phyloP scores from a whole-genome alignment of 2,888 invertebrate genomes.

The Limnephilus rhombicus region DNA sequence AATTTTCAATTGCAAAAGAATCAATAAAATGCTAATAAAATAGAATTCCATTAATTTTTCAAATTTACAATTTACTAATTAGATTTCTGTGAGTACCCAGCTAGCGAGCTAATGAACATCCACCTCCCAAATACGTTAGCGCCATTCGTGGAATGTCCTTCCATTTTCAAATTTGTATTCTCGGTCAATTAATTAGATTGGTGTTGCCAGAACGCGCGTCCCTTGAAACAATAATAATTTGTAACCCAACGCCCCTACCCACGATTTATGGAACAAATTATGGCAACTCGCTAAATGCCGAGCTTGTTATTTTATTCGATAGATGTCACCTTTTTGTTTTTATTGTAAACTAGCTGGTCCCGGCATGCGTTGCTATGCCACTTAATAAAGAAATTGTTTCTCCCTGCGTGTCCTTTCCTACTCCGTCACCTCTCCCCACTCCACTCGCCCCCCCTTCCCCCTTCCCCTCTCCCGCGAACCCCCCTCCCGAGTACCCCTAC shows the following conservation, averaged over 20 bases:
- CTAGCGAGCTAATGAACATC: not conserved
- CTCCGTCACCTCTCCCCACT: too few species aligned
- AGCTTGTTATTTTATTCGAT: not conserved
- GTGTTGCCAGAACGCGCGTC: not conserved
- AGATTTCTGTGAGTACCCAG: not conserved
- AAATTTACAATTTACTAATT: not conserved
- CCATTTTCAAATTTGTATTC: not conserved
- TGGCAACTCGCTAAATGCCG: not conserved
- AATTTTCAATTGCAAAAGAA: not conserved
- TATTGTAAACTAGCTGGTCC: not conserved
- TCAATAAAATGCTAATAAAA: not conserved
- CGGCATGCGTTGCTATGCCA: too few species aligned
- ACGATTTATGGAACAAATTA: not conserved
- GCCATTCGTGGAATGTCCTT: not conserved
- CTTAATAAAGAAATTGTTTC: too few species aligned
- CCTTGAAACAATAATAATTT: not conserved
- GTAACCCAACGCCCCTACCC: not conserved
- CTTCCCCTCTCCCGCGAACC: too few species aligned
- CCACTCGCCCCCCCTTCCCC: too few species aligned
- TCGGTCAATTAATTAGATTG: not conserved
- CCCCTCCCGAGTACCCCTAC: too few species aligned
- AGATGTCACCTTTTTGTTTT: not conserved
- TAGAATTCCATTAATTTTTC: not conserved
- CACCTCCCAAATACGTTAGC: not conserved
- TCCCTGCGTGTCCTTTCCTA: too few species aligned